Conservation (phyloP, 2,797 vertebrate species). For the Pipistrellus nathusii region DNA sequence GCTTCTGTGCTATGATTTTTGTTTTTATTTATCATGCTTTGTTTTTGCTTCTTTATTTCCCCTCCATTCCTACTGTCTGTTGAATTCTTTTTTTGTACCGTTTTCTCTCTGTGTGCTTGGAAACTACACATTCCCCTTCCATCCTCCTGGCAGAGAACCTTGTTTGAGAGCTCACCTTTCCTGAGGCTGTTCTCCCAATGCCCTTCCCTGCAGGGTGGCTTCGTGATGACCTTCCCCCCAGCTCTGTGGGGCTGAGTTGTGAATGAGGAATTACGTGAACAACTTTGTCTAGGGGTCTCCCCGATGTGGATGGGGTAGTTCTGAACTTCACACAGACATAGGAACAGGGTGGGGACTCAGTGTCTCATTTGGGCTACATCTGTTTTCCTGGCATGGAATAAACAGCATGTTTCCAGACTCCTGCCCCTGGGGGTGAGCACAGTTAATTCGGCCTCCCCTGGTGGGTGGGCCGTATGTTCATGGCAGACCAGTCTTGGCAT, state of each 20-base stretch:
- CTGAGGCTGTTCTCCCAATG: background rate
- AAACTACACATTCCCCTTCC: background rate
- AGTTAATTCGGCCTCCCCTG: background rate
- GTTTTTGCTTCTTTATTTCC: background rate
- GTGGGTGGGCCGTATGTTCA: background rate
- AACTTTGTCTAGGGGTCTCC: background rate
- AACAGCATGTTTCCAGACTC: background rate
- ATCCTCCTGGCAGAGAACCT: background rate
- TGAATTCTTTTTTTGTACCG: background rate
- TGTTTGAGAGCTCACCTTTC: background rate
- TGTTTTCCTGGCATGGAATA: background rate
- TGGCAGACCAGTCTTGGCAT: background rate
- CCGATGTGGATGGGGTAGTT: background rate
- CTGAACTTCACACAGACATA: background rate
- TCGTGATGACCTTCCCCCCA: background rate
- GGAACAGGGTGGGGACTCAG: fast-evolving
- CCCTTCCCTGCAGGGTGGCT: background rate
- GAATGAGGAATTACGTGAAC: background rate
- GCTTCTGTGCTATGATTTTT: background rate
- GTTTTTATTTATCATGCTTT: background rate
- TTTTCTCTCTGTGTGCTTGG: background rate
- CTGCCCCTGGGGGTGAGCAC: background rate
- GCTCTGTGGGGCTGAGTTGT: background rate
- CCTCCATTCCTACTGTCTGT: constrained; percentile 14
- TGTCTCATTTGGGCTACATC: background rate